Percentiles rank a stretch among this genome's conserved stretches.
Evolutionary conservation across 2,888 invertebrate species (phyloP).

Genomic region (Tetragonisca angustula): DNA sequence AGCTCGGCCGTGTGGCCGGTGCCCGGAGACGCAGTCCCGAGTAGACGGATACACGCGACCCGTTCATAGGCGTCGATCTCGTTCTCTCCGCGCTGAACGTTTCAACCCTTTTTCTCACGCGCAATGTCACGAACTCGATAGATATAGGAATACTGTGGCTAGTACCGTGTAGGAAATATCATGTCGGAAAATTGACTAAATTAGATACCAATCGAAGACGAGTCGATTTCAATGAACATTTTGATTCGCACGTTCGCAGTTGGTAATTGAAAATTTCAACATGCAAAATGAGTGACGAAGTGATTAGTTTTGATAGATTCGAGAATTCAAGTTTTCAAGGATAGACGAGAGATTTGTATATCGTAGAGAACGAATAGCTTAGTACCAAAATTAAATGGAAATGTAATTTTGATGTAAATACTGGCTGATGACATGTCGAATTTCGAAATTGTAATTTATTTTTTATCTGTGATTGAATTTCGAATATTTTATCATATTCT

Average conservation of each 20-base stretch:
- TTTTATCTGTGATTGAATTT: background rate
- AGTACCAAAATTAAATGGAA: background rate
- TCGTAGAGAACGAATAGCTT: background rate
- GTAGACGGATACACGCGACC: slow-evolving; percentile 56
- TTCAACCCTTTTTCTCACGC: background rate
- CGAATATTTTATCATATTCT: background rate
- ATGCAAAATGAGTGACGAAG: no score
- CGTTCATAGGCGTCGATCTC: slow-evolving; percentile 68
- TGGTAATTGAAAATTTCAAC: no score
- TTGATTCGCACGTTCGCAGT: no score
- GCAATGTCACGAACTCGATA: background rate
- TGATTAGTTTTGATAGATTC: no score
- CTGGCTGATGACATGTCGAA: background rate
- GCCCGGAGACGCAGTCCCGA: slow-evolving; percentile 48
- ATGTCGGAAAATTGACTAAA: background rate
- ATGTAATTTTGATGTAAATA: no score
- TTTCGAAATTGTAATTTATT: background rate
- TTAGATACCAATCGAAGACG: no score
- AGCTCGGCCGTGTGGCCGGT: slow-evolving; percentile 79
- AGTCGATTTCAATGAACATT: no score
- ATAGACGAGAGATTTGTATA: no score
- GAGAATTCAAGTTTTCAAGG: no score
- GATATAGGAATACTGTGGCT: background rate
- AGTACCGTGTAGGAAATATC: background rate
- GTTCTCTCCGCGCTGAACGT: background rate